phyloP scores from a whole-genome alignment of 1,140 invertebrate genomes.

The Wiebesia pumilae region DNA sequence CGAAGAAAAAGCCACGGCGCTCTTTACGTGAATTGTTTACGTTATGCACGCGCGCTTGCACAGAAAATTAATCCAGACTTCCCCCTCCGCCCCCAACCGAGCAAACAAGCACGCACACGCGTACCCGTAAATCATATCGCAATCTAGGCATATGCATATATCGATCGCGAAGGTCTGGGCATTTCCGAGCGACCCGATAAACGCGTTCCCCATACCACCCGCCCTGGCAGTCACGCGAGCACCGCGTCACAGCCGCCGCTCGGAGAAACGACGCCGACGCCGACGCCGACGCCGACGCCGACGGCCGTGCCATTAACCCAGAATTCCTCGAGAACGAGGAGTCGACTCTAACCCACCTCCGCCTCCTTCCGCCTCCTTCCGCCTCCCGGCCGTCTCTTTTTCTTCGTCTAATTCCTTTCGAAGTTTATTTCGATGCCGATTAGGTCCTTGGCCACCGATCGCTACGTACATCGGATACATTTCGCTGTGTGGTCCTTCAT shows the following conservation, averaged over 20 bases:
- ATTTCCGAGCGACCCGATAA: conserved; percentile 54
- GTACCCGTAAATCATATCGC: conserved; percentile 29
- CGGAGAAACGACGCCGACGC: not conserved
- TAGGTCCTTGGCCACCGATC: no score
- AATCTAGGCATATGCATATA: conserved; percentile 37
- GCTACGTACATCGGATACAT: no score
- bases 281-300: not conserved
- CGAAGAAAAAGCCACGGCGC: not conserved
- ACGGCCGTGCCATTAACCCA: conserved; percentile 70
- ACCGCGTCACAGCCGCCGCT: conserved; percentile 33
- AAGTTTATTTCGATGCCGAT: no score
- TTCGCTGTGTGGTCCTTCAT: no score
- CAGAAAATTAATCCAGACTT: not conserved
- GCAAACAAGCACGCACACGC: not conserved
- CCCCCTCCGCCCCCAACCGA: not conserved
- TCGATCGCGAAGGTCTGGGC: conserved; percentile 53
- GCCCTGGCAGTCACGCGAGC: conserved; percentile 63
- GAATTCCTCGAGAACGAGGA: conserved; percentile 64
- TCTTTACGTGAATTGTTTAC: not conserved
- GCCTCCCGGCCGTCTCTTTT: not conserved
- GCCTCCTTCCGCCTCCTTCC: not conserved
- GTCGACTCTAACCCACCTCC: conserved; percentile 32
- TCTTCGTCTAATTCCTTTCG: no score
- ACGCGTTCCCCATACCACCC: conserved; percentile 36
- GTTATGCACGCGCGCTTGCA: not conserved